Evolutionary conservation across 1,140 invertebrate genomes (phyloP), one percentile per base, ranked within the genome.

Genomic region (Drosophila orena): DNA sequence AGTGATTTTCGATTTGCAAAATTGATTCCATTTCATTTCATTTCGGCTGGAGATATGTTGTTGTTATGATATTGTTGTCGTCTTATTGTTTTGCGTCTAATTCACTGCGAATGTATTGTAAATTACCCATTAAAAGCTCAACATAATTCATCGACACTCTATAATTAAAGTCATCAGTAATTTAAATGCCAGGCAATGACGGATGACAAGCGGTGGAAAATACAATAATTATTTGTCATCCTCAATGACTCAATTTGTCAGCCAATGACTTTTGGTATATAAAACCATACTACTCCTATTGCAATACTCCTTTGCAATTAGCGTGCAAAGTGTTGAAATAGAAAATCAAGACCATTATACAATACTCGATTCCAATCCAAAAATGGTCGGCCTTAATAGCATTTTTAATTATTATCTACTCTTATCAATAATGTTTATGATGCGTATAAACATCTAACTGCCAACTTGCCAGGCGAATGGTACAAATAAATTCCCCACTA

Each of bases 21-120:
- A 61, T 77, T 69, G 62, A 77, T 69, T 77, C 58, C 17, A 77
- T 77, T 50, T 49, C 38, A 77, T 77, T 50, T 49, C 38, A 24
- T 7, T 56, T 12, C 11, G 10, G 42, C 20, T 30, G 15, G 12
- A 5, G 5, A 12, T 38, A 22, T 49, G 42, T 46, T 10, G 27
- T 30, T 7, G 40, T n/a, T n/a, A n/a, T n/a, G 30, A 30, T 37
- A 12, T 42, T 56, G 44, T 43, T 27, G 37, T n/a, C 11, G n/a
- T n/a, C 30, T 14, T 57, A 68, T 76, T 76, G 54, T 35, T 46
- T 42, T 5, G 12, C n/a, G 22, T 50, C 55, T 59, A 70, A 68
- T 69, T 70, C 24, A 24, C 20, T 50, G 37, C 15, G 34, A 60
- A 73, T 46, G 56, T n/a, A 47, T 37, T 14, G 17, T 37, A 62